phyloP scores from a whole-genome alignment of 2,888 invertebrate genomes.

The Sycophila texana region DNA sequence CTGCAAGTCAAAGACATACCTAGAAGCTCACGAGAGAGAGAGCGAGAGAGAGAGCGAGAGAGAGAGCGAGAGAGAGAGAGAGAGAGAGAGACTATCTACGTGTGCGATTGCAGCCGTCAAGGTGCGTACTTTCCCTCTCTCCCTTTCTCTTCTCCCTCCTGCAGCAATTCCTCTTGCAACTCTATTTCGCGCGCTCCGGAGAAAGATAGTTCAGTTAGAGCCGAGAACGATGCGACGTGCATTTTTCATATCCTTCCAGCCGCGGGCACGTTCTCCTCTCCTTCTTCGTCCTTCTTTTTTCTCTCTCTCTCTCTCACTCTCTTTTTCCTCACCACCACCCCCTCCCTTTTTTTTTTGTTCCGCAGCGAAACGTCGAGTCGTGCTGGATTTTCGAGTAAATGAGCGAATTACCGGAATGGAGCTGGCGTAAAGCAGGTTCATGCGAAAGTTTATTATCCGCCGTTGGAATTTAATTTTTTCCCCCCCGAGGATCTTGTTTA shows the following conservation, averaged over 20 bases:
- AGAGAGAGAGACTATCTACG: not conserved
- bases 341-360: not conserved
- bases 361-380: no score
- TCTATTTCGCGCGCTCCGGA: constrained; percentile 19
- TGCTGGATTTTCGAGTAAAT: constrained; percentile 20
- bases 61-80: not conserved
- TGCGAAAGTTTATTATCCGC: constrained; percentile 10
- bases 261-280: not conserved
- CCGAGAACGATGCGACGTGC: not conserved
- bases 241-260: constrained; percentile 23
- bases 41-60: constrained; percentile 1
- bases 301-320: no score
- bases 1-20: constrained; percentile 22
- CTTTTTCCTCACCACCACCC: not conserved
- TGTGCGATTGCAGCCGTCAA: not conserved
- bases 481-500: no score
- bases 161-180: not conserved
- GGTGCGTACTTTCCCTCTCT: not conserved
- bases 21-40: not conserved
- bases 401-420: constrained; percentile 23
- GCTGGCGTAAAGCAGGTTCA: not conserved
- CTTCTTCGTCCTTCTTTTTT: not conserved
- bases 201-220: constrained; percentile 15
- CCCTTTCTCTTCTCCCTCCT: no score
- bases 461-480: constrained; percentile 5